Evolutionary conservation across 2,113 vertebrate genomes (phyloP), one percentile per base, ranked within the genome.

Genomic region (Prinia subflava): DNA sequence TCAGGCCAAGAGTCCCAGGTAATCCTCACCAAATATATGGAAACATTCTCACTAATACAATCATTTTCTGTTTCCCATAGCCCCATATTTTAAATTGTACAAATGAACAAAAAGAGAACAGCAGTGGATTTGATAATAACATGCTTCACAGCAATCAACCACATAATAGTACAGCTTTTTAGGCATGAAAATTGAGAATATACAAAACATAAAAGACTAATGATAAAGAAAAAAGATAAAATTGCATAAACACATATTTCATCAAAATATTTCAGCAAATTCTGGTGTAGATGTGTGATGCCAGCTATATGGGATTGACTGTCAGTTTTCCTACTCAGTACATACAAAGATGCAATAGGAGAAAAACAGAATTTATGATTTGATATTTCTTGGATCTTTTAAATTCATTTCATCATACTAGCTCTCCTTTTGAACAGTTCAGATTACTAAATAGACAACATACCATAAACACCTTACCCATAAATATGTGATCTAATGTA

Each of bases 321-420:
- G 7, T 9, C 27, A 52, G 41, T 73, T 78, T 69, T 39, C 14
- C 41, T 53, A 53, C 15, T 52, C 25, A 21, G 3, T 42, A 10
- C 17, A 8, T 14, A 16, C 14, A 59, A 60, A 76, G 37, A 49
- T 15, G 6, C 10, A 15, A 67, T 10, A 5, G 64, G 11, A 81
- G 28, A 89, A 53, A 20, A 53, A 4, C 0, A 0, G 8, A 39
- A n/a, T 77, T 91, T 69, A 35, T 5, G 0, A 21, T 7, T 19
- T 92, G 7, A 3, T 73, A 28, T 60, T 83, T 79, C 35, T 46
- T 63, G 10, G 3, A 13, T 50, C 20, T 76, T 92, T 75, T 28
- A 50, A 46, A 55, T 30, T 73, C 0, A 35, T 87, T 83, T 82
- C 8, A 10, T 67, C 19, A 30, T 53, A 52, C 3, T 47, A 87